Conservation (phyloP, 2,113 vertebrate genomes). For the Gobio gobio region DNA sequence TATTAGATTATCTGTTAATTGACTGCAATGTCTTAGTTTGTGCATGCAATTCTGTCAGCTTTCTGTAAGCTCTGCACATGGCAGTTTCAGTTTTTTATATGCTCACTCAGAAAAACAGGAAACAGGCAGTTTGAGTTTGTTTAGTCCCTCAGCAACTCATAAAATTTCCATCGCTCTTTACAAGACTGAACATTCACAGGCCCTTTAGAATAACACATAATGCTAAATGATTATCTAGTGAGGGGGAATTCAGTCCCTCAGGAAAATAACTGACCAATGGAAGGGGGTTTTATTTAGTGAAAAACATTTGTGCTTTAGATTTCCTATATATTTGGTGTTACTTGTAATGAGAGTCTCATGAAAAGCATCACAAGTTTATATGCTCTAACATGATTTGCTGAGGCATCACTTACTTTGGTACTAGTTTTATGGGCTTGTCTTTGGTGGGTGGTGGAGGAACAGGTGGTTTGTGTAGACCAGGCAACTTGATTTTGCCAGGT, state of each 20-base stretch:
- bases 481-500: slow-evolving; percentile 76
- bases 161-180: slow-evolving; percentile 67
- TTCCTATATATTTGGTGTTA: not conserved
- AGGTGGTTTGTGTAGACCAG: slow-evolving; percentile 62
- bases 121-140: slow-evolving; percentile 67
- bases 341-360: not conserved
- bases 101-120: slow-evolving; percentile 71
- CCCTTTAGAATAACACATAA: not conserved
- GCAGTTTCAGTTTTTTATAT: slow-evolving; percentile 53
- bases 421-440: slow-evolving; percentile 70
- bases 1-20: not conserved
- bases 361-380: not conserved
- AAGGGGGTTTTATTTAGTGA: not conserved
- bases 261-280: not conserved
- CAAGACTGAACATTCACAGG: slow-evolving; percentile 65
- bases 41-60: not conserved
- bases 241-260: not conserved
- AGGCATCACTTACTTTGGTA: slow-evolving; percentile 66
- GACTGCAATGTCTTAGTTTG: not conserved
- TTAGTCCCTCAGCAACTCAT: slow-evolving; percentile 71
- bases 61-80: slow-evolving; percentile 10
- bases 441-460: slow-evolving; percentile 71
- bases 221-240: not conserved
- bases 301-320: not conserved
- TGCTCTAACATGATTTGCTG: slow-evolving; percentile 4